Conservation (phyloP, 1,140 invertebrate genomes). For the Drosophila lini region DNA sequence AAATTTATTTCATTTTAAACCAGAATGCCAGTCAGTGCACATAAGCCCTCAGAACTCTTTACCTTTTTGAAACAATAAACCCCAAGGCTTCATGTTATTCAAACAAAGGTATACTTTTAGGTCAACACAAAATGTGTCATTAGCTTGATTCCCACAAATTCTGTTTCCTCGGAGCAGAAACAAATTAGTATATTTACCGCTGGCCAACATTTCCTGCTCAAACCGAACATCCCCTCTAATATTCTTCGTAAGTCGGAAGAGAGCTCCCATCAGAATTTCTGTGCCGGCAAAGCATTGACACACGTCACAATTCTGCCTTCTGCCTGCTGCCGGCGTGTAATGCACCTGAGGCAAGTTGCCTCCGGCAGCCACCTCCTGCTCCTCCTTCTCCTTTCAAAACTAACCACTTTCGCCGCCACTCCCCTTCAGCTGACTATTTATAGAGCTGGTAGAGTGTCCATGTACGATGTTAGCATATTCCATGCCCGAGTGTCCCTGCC, state of each 20-base stretch:
- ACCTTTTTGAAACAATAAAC: background rate
- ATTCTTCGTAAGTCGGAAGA: background rate
- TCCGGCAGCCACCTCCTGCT: background rate
- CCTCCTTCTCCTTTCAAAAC: background rate
- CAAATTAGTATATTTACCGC: constrained; percentile 35
- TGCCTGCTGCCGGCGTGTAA: constrained; percentile 21
- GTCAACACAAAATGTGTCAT: constrained; percentile 18
- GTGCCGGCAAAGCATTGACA: constrained; percentile 27
- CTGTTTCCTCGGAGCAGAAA: background rate
- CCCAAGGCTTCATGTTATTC: background rate
- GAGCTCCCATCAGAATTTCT: constrained; percentile 27
- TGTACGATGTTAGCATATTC: constrained; percentile 42
- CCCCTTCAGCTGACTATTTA: constrained; percentile 38
- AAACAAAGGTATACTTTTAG: background rate
- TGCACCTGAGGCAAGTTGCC: constrained; percentile 46
- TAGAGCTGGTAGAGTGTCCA: constrained; percentile 49
- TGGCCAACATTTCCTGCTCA: constrained; percentile 21
- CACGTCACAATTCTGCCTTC: constrained; percentile 36
- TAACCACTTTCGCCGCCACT: background rate
- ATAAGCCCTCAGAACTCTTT: background rate
- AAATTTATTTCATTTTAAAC: too few species aligned
- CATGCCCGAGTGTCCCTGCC: constrained; percentile 8
- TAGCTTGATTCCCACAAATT: constrained; percentile 7
- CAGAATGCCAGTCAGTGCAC: background rate
- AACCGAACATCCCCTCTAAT: constrained; percentile 7